phyloP scores from a whole-genome alignment of 2,888 invertebrate genomes.

The Cerceris ruficornis region DNA sequence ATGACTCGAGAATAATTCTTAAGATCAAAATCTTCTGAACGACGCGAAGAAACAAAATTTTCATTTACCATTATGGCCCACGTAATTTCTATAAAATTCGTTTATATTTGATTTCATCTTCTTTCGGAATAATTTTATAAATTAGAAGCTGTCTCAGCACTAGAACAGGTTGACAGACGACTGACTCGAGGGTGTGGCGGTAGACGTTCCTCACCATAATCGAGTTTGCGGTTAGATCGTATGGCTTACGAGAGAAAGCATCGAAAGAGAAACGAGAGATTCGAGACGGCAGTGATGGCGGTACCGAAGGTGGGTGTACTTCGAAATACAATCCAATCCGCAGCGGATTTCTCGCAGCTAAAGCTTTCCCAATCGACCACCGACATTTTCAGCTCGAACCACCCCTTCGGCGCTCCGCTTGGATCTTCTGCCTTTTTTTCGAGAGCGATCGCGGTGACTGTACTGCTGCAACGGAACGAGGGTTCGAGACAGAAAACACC shows the following conservation, averaged over 20 bases:
- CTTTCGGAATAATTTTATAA: neutral
- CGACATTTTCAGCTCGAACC: constrained; percentile 57
- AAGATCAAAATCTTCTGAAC: no score
- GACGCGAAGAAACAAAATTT: no score
- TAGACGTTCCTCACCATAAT: constrained; percentile 25
- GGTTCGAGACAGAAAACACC: constrained; percentile 62
- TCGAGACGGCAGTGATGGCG: constrained; percentile 25
- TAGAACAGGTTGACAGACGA: neutral
- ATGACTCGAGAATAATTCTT: no score
- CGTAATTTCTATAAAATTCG: no score
- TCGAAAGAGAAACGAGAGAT: constrained; percentile 17
- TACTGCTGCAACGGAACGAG: constrained; percentile 38
- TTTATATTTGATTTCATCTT: neutral
- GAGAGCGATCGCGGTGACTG: constrained; percentile 29
- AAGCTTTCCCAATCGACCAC: constrained; percentile 64
- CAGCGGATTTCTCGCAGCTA: constrained; percentile 59
- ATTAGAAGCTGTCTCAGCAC: no score
- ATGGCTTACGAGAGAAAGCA: constrained; percentile 21
- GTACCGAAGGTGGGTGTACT: constrained; percentile 28
- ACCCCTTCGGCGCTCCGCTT: constrained; percentile 36
- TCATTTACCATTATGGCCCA: no score
- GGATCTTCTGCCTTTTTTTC: constrained; percentile 26
- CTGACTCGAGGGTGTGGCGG: constrained; percentile 2
- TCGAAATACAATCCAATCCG: constrained; percentile 71
- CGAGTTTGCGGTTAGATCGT: constrained; percentile 31